Conservation (phyloP, 2,113 vertebrate species). For the Lycocorax pyrrhopterus region DNA sequence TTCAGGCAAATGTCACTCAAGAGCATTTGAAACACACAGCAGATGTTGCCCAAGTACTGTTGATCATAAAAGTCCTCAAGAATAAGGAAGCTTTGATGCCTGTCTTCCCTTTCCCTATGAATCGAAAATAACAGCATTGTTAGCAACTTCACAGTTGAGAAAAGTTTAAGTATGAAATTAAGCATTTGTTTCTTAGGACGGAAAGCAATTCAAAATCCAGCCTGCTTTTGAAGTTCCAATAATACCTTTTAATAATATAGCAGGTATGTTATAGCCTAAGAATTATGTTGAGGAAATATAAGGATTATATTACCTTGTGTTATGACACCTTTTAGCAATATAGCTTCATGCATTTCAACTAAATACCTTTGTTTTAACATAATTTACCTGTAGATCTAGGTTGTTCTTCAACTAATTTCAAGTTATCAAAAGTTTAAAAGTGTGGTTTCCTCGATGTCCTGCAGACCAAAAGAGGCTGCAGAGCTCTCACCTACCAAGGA, state of each 20-base stretch:
- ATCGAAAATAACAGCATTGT: neutral
- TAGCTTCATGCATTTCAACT: neutral
- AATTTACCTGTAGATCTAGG: neutral
- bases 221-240: neutral
- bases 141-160: neutral
- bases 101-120: neutral
- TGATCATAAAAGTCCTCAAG: neutral
- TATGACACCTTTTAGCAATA: neutral
- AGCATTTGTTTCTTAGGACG: neutral
- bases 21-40: neutral
- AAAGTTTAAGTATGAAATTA: neutral
- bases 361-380: neutral
- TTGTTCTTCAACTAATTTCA: neutral
- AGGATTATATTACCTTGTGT: neutral
- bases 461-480: neutral
- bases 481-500: neutral
- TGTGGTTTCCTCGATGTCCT: neutral
- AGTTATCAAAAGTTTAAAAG: neutral
- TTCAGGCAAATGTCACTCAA: neutral
- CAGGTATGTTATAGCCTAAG: neutral
- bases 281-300: neutral
- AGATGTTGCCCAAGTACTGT: neutral
- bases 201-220: neutral
- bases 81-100: neutral
- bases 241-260: neutral